These are phyloP conservation scores for rat (Rattus norvegicus) DNA, from an alignment of 2,113 vertebrate genomes.

Conservation along the genomic window GRCr8 NC_086031.1:49726501-49727000, in stretches of 20 bases:
- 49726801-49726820: too few species aligned
- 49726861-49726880: not conserved
- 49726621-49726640: too few species aligned
- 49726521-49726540: not conserved
- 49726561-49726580: not conserved
- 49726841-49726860: not conserved
- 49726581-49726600: too few species aligned
- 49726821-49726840: not conserved
- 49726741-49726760: not conserved
- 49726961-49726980: not conserved
- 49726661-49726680: not conserved
- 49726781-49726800: not conserved
- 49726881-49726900: not conserved
- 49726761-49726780: not conserved
- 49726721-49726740: not conserved
- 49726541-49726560: not conserved
- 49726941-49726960: not conserved
- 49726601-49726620: too few species aligned
- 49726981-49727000: too few species aligned
- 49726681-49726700: not conserved
- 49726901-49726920: not conserved
- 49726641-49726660: too few species aligned
- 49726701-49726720: not conserved
- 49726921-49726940: not conserved
- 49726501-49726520: not conserved